Evolutionary conservation across 2,888 invertebrate species (phyloP).

Genomic region (Zeuzera pyrina): DNA sequence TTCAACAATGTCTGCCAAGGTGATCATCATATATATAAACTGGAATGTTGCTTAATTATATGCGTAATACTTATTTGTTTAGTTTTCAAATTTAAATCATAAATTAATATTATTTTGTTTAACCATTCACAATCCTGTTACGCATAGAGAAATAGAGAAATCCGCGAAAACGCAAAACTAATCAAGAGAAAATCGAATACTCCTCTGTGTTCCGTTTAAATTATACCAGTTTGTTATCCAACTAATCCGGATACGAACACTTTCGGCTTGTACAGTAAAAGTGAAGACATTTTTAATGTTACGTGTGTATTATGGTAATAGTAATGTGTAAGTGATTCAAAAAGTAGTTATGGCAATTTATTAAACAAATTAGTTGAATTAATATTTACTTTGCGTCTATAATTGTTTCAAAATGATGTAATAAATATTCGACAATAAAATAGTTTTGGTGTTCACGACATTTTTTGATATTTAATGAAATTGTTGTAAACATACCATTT

Average conservation of each 20-base stretch:
- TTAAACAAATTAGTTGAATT: constrained; percentile 14
- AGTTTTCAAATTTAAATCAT: neutral
- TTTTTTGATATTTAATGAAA: constrained; percentile 2
- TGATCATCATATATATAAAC: too few relatives aligned
- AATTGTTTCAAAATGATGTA: neutral
- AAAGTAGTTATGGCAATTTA: neutral
- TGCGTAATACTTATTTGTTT: neutral
- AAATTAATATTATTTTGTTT: neutral
- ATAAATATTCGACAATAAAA: neutral
- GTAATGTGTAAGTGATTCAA: constrained; percentile 6
- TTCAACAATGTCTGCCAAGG: too few relatives aligned
- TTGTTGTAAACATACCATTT: constrained; percentile 50
- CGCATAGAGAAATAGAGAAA: too few relatives aligned
- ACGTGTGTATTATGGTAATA: constrained; percentile 27
- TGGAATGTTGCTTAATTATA: too few relatives aligned
- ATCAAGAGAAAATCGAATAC: constrained; percentile 39
- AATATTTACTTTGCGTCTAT: constrained; percentile 1
- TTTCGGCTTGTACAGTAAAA: constrained; percentile 22
- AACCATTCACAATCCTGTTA: too few relatives aligned
- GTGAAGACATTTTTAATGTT: constrained; percentile 15
- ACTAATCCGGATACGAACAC: constrained; percentile 21
- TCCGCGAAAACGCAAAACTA: constrained; percentile 23
- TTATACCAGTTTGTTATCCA: constrained; percentile 46
- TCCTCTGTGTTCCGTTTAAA: constrained; percentile 31
- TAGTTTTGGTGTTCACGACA: neutral